phyloP scores from a whole-genome alignment of 2,888 invertebrate species.

The Halictus ligatus region DNA sequence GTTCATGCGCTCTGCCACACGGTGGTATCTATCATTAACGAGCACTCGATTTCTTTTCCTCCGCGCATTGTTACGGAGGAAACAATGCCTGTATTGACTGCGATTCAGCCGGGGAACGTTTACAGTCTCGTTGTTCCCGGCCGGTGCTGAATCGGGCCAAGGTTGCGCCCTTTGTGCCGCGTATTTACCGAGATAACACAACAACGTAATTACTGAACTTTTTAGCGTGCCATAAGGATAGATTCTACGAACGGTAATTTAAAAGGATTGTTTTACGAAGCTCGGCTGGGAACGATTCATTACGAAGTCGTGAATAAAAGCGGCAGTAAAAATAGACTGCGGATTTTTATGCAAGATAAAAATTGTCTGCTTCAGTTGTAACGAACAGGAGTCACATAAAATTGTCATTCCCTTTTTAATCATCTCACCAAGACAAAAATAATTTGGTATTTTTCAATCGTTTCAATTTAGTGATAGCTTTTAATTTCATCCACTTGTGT shows the following conservation, averaged over 20 bases:
- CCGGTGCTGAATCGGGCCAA: constrained; percentile 34
- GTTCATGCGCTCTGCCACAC: constrained; percentile 42
- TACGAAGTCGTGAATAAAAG: background rate
- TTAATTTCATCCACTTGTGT: no score
- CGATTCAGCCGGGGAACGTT: constrained; percentile 30
- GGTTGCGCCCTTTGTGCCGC: constrained; percentile 34
- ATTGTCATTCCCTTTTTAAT: no score
- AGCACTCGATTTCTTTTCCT: constrained; percentile 45
- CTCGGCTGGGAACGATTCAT: background rate
- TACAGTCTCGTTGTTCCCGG: background rate
- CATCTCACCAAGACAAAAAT: no score
- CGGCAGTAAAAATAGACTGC: background rate
- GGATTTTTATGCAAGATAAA: no score
- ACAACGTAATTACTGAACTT: background rate
- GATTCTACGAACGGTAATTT: background rate
- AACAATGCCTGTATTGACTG: constrained; percentile 44
- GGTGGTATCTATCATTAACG: constrained; percentile 47
- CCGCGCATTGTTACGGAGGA: constrained; percentile 26
- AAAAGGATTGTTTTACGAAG: background rate
- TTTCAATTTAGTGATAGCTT: no score
- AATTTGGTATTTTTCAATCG: no score
- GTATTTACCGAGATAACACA: background rate
- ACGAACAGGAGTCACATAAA: no score
- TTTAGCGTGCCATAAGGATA: background rate
- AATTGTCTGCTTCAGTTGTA: no score